A percentile compares a stretch with the other conserved stretches of the same genome.
These are phyloP conservation scores for Sarcophaga rosellei DNA, from an alignment of 2,888 invertebrate species.

Conservation along the genomic window DNA sequence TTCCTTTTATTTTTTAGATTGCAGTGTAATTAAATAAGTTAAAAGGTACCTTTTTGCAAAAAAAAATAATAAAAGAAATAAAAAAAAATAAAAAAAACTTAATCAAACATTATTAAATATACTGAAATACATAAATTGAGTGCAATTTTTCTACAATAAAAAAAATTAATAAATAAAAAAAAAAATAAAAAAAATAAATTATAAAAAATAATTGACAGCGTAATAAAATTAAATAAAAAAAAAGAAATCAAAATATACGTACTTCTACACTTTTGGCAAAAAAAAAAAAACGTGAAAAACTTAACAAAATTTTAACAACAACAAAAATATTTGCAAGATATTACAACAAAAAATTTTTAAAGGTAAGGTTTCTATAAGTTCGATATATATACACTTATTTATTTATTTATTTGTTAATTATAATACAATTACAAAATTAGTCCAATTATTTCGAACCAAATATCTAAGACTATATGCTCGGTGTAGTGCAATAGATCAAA, in stretches of 20 bases:
- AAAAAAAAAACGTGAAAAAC: neutral
- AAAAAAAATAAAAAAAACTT: constrained; percentile 1
- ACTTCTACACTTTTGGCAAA: neutral
- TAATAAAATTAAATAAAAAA: too few species aligned
- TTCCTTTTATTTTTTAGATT: constrained; percentile 22
- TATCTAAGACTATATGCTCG: too few species aligned
- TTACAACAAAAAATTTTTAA: too few species aligned
- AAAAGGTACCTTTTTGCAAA: constrained; percentile 24
- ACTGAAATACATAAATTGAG: constrained; percentile 14
- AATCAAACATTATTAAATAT: neutral
- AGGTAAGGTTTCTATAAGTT: too few species aligned
- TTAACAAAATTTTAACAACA: neutral
- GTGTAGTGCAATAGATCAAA: too few species aligned
- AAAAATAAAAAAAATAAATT: neutral
- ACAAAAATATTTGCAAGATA: too few species aligned
- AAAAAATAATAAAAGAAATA: neutral
- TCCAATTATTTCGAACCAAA: too few species aligned
- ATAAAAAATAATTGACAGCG: neutral
- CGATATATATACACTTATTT: too few species aligned
- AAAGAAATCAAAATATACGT: neutral
- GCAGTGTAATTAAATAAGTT: constrained; percentile 6
- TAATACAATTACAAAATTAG: too few species aligned
- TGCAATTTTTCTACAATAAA: neutral
- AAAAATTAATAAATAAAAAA: neutral
- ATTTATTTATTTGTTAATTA: too few species aligned